phyloP scores from a whole-genome alignment of 2,888 invertebrate genomes.

The Brachyptera risi region DNA sequence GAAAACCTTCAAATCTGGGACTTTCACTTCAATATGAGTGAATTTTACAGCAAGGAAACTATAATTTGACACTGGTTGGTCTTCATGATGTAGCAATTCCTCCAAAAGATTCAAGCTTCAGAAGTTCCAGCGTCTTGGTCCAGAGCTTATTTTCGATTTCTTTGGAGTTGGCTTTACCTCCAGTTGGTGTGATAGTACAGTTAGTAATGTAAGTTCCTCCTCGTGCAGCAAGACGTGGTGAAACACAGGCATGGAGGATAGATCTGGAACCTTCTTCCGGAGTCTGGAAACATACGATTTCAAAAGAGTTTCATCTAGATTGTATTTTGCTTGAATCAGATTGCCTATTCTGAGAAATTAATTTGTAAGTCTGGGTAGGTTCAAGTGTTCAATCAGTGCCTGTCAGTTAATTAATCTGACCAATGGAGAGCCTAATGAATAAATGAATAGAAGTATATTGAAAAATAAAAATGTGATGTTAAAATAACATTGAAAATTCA shows the following conservation, averaged over 20 bases:
- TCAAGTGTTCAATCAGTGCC: too few species aligned
- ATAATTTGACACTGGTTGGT: not conserved
- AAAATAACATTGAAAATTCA: too few species aligned
- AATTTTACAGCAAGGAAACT: not conserved
- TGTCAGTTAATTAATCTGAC: too few species aligned
- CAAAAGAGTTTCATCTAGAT: too few species aligned
- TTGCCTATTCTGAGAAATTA: too few species aligned
- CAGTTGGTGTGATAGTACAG: constrained; percentile 58
- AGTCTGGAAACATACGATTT: constrained; percentile 59
- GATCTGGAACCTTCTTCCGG: constrained; percentile 77
- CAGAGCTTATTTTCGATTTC: constrained; percentile 63
- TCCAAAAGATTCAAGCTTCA: constrained; percentile 52
- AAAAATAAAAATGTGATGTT: too few species aligned
- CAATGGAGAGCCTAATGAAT: too few species aligned
- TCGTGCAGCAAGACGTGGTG: constrained; percentile 63
- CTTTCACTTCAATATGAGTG: not conserved
- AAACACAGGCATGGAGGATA: constrained; percentile 71
- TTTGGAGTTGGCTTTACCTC: constrained; percentile 53
- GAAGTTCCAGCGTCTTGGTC: constrained; percentile 54
- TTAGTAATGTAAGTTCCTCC: constrained; percentile 83
- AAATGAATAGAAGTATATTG: too few species aligned
- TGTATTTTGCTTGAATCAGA: too few species aligned
- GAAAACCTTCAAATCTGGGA: not conserved
- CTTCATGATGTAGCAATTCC: constrained; percentile 6
- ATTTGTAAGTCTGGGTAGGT: too few species aligned